phyloP scores from a whole-genome alignment of 1,140 invertebrate genomes.

The Apis dorsata region DNA sequence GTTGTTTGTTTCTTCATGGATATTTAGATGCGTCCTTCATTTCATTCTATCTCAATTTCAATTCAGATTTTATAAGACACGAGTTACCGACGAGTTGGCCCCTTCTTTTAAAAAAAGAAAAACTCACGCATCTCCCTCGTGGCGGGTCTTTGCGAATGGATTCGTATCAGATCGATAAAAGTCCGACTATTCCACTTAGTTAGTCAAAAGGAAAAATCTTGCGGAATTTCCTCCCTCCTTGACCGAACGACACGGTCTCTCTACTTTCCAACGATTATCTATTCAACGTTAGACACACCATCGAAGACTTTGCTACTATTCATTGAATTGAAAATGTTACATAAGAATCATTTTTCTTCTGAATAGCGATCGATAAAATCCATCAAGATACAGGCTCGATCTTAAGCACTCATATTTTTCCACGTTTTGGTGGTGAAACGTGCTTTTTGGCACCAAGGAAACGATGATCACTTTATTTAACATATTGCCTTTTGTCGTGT shows the following conservation, averaged over 20 bases:
- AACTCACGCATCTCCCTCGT: conserved; percentile 25
- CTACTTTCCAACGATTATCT: too few relatives aligned
- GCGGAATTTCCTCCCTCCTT: conserved; percentile 25
- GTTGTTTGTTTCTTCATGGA: too few relatives aligned
- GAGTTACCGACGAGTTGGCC: too few relatives aligned
- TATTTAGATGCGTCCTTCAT: too few relatives aligned
- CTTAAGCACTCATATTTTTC: not conserved
- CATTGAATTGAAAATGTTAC: too few relatives aligned
- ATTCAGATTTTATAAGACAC: too few relatives aligned
- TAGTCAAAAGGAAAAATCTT: conserved; percentile 41
- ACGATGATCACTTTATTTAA: not conserved
- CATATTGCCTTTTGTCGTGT: not conserved
- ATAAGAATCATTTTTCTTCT: too few relatives aligned
- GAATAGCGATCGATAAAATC: not conserved
- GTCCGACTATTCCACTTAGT: conserved; percentile 45
- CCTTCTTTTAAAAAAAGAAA: conserved; percentile 37
- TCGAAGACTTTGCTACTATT: too few relatives aligned
- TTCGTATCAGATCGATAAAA: conserved; percentile 62
- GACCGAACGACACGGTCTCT: too few relatives aligned
- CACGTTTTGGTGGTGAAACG: not conserved
- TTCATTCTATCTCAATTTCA: too few relatives aligned
- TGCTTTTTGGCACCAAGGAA: not conserved
- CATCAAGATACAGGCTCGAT: not conserved
- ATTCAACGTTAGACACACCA: too few relatives aligned
- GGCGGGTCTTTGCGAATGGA: conserved; percentile 46